Evolutionary conservation across 2,797 vertebrate species (phyloP).

Genomic region (Brachyalestes nurse): DNA sequence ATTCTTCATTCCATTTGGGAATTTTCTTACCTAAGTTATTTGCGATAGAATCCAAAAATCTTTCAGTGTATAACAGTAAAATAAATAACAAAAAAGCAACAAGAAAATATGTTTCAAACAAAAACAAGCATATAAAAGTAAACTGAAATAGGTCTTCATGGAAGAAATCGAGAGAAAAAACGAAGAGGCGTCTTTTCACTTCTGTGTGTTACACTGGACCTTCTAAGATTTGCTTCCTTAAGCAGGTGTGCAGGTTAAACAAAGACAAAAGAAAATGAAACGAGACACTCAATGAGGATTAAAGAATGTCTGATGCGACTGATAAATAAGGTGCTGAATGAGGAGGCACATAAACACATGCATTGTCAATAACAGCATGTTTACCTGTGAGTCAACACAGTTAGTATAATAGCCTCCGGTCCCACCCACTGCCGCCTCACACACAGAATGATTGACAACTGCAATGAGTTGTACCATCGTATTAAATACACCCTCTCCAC

Average conservation of each 20-base stretch:
- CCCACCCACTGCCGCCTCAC: background rate
- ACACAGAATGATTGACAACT: slow-evolving; percentile 28
- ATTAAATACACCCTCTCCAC: background rate
- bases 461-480: slow-evolving; percentile 1
- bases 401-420: slow-evolving; percentile 7
- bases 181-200: background rate
- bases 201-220: background rate
- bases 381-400: background rate
- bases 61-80: too few species aligned
- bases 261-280: background rate
- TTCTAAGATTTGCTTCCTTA: background rate
- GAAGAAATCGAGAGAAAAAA: background rate
- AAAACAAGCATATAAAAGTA: background rate
- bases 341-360: background rate
- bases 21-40: background rate
- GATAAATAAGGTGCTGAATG: background rate
- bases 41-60: too few species aligned
- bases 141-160: background rate
- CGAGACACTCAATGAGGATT: background rate
- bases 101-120: background rate
- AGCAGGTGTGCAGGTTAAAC: background rate
- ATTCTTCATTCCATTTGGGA: background rate
- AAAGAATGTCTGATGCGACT: background rate
- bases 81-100: background rate
- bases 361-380: background rate